phyloP scores from a whole-genome alignment of 2,797 vertebrate genomes.

The Sebastes ruberrimus region DNA sequence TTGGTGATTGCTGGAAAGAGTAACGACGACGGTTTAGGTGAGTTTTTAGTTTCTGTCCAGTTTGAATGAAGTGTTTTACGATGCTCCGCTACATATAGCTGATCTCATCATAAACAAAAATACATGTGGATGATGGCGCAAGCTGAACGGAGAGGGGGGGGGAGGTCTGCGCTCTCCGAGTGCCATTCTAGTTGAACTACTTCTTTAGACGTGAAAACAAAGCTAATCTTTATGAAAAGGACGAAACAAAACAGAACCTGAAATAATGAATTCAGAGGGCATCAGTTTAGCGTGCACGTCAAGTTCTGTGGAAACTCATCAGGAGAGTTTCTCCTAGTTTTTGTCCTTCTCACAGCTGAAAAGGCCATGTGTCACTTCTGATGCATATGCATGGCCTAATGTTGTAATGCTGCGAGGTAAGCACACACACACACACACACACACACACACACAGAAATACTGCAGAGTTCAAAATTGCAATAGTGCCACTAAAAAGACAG shows the following conservation, averaged over 20 bases:
- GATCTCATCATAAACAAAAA: too few relatives aligned
- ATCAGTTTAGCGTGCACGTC: constrained; percentile 7
- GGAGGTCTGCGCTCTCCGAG: too few relatives aligned
- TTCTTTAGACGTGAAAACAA: not conserved
- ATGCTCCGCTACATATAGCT: accelerated
- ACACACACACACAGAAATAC: not conserved
- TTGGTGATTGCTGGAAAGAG: too few relatives aligned
- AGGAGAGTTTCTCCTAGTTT: constrained; percentile 4
- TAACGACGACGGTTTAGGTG: too few relatives aligned
- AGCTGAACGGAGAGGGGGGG: too few relatives aligned
- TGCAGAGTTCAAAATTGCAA: not conserved
- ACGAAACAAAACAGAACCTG: not conserved
- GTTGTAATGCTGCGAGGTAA: not conserved
- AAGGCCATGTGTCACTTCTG: constrained; percentile 37
- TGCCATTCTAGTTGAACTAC: not conserved
- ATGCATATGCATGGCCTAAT: constrained; percentile 43
- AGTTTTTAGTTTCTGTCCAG: too few relatives aligned
- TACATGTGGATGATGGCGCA: too few relatives aligned
- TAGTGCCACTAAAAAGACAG: not conserved
- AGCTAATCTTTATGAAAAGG: not conserved
- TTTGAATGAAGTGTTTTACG: too few relatives aligned
- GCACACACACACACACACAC: not conserved
- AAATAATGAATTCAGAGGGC: not conserved
- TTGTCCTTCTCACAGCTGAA: constrained; percentile 46
- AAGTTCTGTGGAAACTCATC: not conserved